Conservation (phyloP, 1,140 invertebrate species). For the Spodoptera litura region DNA sequence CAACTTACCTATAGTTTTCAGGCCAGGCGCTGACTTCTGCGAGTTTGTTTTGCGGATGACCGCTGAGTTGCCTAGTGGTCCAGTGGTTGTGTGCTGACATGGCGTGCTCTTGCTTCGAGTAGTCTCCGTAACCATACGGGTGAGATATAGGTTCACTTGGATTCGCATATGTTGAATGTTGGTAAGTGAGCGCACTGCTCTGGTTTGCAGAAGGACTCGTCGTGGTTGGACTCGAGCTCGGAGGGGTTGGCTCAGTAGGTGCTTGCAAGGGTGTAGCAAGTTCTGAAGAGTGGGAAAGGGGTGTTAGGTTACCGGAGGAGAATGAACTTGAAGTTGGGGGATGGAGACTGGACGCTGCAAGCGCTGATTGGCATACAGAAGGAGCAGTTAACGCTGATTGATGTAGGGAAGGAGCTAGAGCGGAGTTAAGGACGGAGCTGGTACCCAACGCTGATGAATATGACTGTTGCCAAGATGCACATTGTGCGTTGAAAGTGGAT, state of each 20-base stretch:
- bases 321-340: constrained; percentile 79
- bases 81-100: constrained; percentile 82
- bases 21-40: constrained; percentile 83
- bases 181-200: constrained; percentile 72
- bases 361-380: constrained; percentile 81
- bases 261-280: constrained; percentile 77
- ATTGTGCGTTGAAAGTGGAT: constrained; percentile 81
- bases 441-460: constrained; percentile 79
- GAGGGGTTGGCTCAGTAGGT: constrained; percentile 74
- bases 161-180: constrained; percentile 76
- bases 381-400: constrained; percentile 78
- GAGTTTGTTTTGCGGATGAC: constrained; percentile 81
- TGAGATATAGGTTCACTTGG: constrained; percentile 73
- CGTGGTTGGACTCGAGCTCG: constrained; percentile 77
- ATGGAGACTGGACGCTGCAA: constrained; percentile 76
- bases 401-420: constrained; percentile 79
- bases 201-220: constrained; percentile 76
- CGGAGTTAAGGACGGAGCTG: constrained; percentile 79
- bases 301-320: constrained; percentile 77
- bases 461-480: constrained; percentile 80
- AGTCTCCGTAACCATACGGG: constrained; percentile 80
- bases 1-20: constrained; percentile 85
- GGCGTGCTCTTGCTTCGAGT: constrained; percentile 80
- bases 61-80: constrained; percentile 78
- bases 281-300: constrained; percentile 80